Percentiles rank a stretch among this genome's conserved stretches.
Conservation (phyloP, 2,797 vertebrate genomes). For the Crocodylus rhombifer region DNA sequence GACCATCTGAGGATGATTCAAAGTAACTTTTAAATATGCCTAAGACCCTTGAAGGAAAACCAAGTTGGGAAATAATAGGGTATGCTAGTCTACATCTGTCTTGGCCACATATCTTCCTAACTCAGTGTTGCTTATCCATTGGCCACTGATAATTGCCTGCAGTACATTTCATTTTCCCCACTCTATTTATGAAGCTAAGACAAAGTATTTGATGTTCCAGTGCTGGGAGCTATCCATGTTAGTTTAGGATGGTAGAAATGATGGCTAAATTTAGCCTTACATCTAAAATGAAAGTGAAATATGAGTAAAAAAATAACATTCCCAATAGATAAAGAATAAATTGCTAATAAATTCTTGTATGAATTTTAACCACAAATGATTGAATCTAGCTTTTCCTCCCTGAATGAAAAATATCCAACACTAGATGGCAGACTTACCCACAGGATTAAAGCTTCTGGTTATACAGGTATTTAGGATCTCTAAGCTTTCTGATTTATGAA, state of each 20-base stretch:
- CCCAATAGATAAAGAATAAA: background rate
- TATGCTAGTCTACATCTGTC: background rate
- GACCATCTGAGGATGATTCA: background rate
- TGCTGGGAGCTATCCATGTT: fast-evolving
- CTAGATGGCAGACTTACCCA: conserved; percentile 84
- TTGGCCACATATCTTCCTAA: background rate
- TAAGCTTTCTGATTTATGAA: fast-evolving
- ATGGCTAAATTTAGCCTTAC: background rate
- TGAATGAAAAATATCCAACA: conserved; percentile 26
- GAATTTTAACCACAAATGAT: background rate
- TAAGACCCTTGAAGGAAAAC: background rate
- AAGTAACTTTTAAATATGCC: background rate
- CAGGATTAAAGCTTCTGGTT: conserved; percentile 45
- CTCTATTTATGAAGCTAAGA: too few relatives aligned
- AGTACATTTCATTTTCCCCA: background rate
- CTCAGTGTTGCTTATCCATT: background rate
- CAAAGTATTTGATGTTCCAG: background rate
- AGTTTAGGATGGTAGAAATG: background rate
- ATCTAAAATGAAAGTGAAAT: background rate
- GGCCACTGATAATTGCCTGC: background rate
- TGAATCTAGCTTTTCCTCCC: background rate
- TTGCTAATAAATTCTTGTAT: fast-evolving
- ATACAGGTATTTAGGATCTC: fast-evolving
- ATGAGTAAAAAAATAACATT: background rate
- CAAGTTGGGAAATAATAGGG: background rate